Percentiles rank a stretch among this genome's conserved stretches.
Conservation (phyloP, 2,113 vertebrate species). For the Pica pica region DNA sequence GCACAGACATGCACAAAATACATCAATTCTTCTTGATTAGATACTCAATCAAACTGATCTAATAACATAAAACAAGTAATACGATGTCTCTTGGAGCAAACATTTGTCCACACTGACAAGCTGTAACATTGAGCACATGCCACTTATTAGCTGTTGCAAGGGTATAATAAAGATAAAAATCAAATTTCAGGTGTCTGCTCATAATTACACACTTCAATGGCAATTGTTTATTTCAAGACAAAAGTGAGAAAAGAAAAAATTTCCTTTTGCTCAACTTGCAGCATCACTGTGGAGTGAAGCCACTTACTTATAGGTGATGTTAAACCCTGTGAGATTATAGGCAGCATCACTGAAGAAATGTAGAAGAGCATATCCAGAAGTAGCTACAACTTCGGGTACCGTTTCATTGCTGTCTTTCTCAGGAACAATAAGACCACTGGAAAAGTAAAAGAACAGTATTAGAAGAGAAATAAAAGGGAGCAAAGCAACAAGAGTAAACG, state of each 20-base stretch:
- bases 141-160: background rate
- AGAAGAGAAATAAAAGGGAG: background rate
- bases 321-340: conserved; percentile 98
- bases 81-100: background rate
- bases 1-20: background rate
- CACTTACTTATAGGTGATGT: conserved; percentile 91
- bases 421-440: conserved; percentile 92
- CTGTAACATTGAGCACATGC: background rate
- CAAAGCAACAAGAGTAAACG: background rate
- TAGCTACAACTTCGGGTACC: conserved; percentile 88
- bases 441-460: background rate
- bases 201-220: background rate
- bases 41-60: background rate
- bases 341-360: conserved; percentile 99
- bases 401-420: conserved; percentile 91
- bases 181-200: background rate
- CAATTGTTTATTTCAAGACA: background rate
- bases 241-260: background rate
- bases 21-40: background rate
- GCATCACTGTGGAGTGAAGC: background rate
- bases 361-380: conserved; percentile 88
- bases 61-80: background rate
- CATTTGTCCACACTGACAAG: background rate
- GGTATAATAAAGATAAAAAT: background rate
- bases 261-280: background rate